Percentiles rank a stretch among this genome's conserved stretches.
phyloP scores from a whole-genome alignment of 2,113 vertebrate species.

The Bubo blakistoni region DNA sequence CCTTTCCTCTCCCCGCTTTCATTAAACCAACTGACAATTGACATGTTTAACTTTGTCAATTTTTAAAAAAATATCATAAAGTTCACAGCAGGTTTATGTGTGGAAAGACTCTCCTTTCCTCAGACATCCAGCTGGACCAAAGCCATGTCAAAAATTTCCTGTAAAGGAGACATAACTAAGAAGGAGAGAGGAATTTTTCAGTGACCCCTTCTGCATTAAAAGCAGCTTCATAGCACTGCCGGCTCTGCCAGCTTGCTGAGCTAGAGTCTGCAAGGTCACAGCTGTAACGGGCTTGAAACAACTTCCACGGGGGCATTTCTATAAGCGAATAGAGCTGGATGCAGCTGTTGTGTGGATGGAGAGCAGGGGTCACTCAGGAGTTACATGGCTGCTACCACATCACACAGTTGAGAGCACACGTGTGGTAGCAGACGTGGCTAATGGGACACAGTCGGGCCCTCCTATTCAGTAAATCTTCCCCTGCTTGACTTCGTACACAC shows the following conservation, averaged over 20 bases:
- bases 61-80: neutral
- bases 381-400: neutral
- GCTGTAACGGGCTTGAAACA: neutral
- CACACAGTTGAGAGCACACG: rapidly evolving
- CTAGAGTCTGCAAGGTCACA: neutral
- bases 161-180: neutral
- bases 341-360: neutral
- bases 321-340: neutral
- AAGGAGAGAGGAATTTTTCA: neutral
- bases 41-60: neutral
- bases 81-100: neutral
- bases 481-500: neutral
- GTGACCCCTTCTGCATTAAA: neutral
- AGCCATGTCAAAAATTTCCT: constrained; percentile 16
- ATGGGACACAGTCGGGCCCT: rapidly evolving
- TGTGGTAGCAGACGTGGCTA: rapidly evolving
- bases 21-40: neutral
- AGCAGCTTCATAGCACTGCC: neutral
- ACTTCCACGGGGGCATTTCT: neutral
- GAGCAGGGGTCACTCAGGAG: neutral
- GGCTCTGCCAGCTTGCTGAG: neutral
- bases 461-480: neutral
- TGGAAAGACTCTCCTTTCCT: neutral
- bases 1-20: neutral
- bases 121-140: neutral